These are phyloP conservation scores for Macrobrachium nipponense DNA, from an alignment of 1,140 invertebrate species.

Conservation along the genomic window DNA sequence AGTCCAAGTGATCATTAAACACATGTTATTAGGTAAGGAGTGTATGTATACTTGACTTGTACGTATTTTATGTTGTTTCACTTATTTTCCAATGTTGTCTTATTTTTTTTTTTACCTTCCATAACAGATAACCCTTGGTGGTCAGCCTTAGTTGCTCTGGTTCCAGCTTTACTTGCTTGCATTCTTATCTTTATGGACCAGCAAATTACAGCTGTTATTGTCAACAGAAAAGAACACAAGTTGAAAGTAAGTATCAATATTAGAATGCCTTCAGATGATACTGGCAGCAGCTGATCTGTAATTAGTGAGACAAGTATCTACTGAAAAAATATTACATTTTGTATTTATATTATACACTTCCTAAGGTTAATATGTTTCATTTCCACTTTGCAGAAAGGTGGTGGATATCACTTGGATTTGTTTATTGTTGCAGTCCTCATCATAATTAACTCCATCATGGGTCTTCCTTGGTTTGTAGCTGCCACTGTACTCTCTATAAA, in stretches of 20 bases:
- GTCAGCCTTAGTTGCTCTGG: conserved; percentile 82
- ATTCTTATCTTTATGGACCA: conserved; percentile 99
- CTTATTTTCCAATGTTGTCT: no score
- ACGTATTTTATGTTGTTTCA: no score
- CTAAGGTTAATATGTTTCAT: neutral
- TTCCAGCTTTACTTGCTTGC: conserved; percentile 93
- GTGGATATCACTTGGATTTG: conserved; percentile 97
- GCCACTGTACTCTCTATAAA: conserved; percentile 98
- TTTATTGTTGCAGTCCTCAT: conserved; percentile 92
- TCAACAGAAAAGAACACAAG: conserved; percentile 98
- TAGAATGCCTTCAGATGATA: neutral
- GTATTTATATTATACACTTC: neutral
- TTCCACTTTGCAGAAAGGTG: conserved; percentile 82
- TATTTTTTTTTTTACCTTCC: neutral
- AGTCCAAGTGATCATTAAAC: no score
- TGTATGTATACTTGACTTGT: no score
- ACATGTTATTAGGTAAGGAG: no score
- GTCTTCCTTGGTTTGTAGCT: conserved; percentile 82
- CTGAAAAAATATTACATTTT: neutral
- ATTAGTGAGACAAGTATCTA: neutral
- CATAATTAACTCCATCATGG: conserved; percentile 89
- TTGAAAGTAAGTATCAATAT: conserved; percentile 77
- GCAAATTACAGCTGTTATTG: conserved; percentile 98
- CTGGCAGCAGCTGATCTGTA: neutral
- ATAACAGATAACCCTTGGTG: conserved; percentile 82